phyloP scores from a whole-genome alignment of 2,888 invertebrate genomes.

The Netelia virgata region DNA sequence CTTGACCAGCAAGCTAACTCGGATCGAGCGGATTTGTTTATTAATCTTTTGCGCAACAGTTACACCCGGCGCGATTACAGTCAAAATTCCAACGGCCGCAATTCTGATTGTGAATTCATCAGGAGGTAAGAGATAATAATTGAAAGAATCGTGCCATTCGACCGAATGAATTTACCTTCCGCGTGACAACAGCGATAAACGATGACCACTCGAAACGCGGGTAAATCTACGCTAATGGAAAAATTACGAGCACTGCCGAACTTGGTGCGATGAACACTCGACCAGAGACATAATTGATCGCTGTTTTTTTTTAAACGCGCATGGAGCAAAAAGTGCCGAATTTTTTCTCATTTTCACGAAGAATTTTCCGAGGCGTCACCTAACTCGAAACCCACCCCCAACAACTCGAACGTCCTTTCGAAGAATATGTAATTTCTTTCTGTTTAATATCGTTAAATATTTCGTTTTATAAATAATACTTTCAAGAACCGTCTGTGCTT shows the following conservation, averaged over 20 bases:
- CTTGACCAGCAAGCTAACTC: slow-evolving; percentile 58
- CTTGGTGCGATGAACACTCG: too few species aligned
- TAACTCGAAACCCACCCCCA: slow-evolving; percentile 27
- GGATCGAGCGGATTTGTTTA: slow-evolving; percentile 23
- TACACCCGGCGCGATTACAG: background rate
- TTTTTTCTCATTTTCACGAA: background rate
- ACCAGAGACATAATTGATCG: too few species aligned
- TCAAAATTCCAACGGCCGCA: slow-evolving; percentile 5
- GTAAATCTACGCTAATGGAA: too few species aligned
- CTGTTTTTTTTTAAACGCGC: too few species aligned
- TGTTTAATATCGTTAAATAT: slow-evolving; percentile 41
- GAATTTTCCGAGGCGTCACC: background rate
- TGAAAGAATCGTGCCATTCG: background rate
- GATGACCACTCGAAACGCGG: too few species aligned
- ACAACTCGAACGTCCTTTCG: slow-evolving; percentile 4
- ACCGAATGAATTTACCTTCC: background rate
- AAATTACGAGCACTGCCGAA: too few species aligned
- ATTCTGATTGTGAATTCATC: background rate
- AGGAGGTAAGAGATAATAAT: background rate
- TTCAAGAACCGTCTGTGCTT: slow-evolving; percentile 56
- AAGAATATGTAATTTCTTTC: background rate
- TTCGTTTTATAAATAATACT: slow-evolving; percentile 58
- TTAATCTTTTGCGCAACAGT: background rate
- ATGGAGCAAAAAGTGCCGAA: background rate
- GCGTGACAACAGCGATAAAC: too few species aligned